phyloP scores from a whole-genome alignment of 2,113 vertebrate species.

The Macquaria ambigua region DNA sequence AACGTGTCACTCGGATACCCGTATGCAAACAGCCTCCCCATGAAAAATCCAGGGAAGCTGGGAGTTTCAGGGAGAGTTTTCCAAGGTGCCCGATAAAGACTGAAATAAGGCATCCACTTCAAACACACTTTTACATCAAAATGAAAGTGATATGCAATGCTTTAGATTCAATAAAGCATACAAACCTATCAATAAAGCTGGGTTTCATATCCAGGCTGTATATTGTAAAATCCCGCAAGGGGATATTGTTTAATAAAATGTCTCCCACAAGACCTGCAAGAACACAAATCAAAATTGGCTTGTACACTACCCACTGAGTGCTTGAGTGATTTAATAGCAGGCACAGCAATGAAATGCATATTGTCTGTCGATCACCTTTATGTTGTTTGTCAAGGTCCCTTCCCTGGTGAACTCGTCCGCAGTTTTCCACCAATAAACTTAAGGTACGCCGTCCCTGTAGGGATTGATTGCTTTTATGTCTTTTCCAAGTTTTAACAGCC shows the following conservation, averaged over 20 bases:
- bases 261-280: slow-evolving; percentile 85
- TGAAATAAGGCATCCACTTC: slow-evolving; percentile 66
- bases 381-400: slow-evolving; percentile 88
- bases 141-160: slow-evolving; percentile 12
- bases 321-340: slow-evolving; percentile 48
- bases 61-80: slow-evolving; percentile 81
- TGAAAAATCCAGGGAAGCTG: slow-evolving; percentile 89
- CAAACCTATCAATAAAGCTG: slow-evolving; percentile 84
- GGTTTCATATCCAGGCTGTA: slow-evolving; percentile 87
- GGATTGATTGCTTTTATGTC: slow-evolving; percentile 26
- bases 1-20: slow-evolving; percentile 91
- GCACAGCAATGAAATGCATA: slow-evolving; percentile 16
- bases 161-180: slow-evolving; percentile 45
- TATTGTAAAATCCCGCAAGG: slow-evolving; percentile 82
- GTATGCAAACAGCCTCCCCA: slow-evolving; percentile 86
- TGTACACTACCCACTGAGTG: slow-evolving; percentile 8
- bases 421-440: slow-evolving; percentile 94
- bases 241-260: slow-evolving; percentile 83
- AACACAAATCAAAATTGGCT: slow-evolving; percentile 51
- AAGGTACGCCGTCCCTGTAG: slow-evolving; percentile 87
- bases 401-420: slow-evolving; percentile 91
- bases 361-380: slow-evolving; percentile 88
- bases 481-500: slow-evolving; percentile 2
- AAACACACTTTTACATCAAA: slow-evolving; percentile 35
- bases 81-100: slow-evolving; percentile 86